A percentile compares a stretch with the other conserved stretches of the same genome.
Evolutionary conservation across 2,888 invertebrate species (phyloP).

Genomic region (Brachyptera putata): DNA sequence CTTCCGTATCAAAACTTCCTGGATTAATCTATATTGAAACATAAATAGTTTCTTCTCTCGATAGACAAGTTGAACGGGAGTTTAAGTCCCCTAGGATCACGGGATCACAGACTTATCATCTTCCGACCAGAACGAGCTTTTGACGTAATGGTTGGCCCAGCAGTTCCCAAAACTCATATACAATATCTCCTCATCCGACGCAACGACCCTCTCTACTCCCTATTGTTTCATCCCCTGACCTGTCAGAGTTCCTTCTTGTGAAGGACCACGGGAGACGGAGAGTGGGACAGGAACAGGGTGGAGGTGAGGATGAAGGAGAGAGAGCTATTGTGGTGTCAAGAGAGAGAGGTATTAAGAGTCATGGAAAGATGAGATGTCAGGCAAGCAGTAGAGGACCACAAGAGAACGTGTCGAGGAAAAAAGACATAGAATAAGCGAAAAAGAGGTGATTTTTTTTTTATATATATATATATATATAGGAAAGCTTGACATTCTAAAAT

Average conservation of each 20-base stretch:
- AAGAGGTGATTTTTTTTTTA: slow-evolving; percentile 9
- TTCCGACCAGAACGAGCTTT: slow-evolving; percentile 14
- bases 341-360: slow-evolving; percentile 9
- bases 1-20: slow-evolving; percentile 6
- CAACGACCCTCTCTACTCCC: slow-evolving; percentile 3
- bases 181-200: slow-evolving; percentile 16
- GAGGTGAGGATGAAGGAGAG: background rate
- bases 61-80: slow-evolving; percentile 16
- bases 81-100: slow-evolving; percentile 6
- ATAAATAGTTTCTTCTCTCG: slow-evolving; percentile 16
- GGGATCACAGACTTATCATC: slow-evolving; percentile 18
- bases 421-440: background rate
- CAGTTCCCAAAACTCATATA: slow-evolving; percentile 16
- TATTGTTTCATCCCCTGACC: slow-evolving; percentile 19
- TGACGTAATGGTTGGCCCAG: background rate
- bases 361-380: background rate
- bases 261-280: background rate
- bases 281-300: background rate
- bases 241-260: slow-evolving; percentile 7
- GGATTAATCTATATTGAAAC: slow-evolving; percentile 21
- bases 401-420: background rate
- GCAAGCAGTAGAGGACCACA: background rate
- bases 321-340: background rate
- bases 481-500: slow-evolving; percentile 13
- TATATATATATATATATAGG: background rate